phyloP scores from a whole-genome alignment of 2,888 invertebrate species.

The Mesoligia furuncula region DNA sequence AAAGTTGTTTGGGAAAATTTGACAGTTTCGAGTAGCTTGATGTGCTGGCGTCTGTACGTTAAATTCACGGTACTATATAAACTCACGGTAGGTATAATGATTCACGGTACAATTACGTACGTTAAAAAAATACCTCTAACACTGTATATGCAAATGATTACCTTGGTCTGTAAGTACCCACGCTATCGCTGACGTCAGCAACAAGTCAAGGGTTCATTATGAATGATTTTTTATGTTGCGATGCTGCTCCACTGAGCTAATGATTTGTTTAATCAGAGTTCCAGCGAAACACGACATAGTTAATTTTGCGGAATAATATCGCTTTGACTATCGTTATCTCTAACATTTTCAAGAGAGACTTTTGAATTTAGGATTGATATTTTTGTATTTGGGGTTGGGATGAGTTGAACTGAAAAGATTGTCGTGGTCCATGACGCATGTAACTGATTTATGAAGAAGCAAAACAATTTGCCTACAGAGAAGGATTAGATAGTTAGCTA shows the following conservation, averaged over 20 bases:
- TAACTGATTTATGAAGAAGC: not conserved
- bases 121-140: not conserved
- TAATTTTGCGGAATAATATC: slow-evolving; percentile 49
- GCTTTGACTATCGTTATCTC: slow-evolving; percentile 31
- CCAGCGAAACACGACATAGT: slow-evolving; percentile 25
- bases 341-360: slow-evolving; percentile 16
- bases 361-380: slow-evolving; percentile 20
- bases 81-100: too few relatives aligned
- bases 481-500: too few relatives aligned
- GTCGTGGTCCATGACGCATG: not conserved
- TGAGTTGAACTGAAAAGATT: slow-evolving; percentile 35
- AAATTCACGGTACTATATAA: too few relatives aligned
- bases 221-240: slow-evolving; percentile 47
- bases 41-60: too few relatives aligned
- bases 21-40: too few relatives aligned
- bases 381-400: slow-evolving; percentile 12
- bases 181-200: slow-evolving; percentile 53
- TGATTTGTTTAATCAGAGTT: slow-evolving; percentile 56
- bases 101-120: not conserved
- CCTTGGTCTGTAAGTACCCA: not conserved
- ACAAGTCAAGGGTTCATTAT: slow-evolving; percentile 48
- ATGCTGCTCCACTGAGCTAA: slow-evolving; percentile 31
- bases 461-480: slow-evolving; percentile 5
- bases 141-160: slow-evolving; percentile 17
- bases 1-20: too few relatives aligned